Evolutionary conservation across 2,888 invertebrate species (phyloP).

Genomic region (Eledone cirrhosa): DNA sequence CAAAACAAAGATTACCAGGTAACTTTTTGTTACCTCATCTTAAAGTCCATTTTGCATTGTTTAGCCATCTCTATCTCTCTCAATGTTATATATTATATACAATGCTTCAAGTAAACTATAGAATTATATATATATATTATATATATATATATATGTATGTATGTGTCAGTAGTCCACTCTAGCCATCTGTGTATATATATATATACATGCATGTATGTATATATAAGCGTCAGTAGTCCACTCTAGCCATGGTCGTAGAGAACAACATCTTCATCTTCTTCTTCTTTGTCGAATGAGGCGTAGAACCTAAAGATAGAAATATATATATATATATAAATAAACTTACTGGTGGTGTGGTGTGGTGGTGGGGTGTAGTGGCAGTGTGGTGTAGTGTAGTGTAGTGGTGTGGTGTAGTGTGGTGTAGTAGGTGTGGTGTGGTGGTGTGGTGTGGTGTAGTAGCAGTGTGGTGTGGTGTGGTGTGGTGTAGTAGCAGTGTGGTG

Average conservation of each 20-base stretch:
- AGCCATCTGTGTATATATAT: too few species aligned
- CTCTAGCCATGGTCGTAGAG: constrained; percentile 57
- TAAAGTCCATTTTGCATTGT: too few species aligned
- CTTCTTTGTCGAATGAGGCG: constrained; percentile 47
- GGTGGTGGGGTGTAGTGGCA: neutral
- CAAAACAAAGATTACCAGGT: too few species aligned
- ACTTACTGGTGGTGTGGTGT: neutral
- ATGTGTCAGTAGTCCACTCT: neutral
- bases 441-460: too few species aligned
- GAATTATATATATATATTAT: too few species aligned
- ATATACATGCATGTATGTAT: too few species aligned
- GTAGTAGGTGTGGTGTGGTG: neutral
- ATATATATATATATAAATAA: constrained; percentile 1
- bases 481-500: neutral
- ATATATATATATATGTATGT: too few species aligned
- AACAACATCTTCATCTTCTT: constrained; percentile 48
- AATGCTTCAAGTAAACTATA: too few species aligned
- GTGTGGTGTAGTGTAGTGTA: neutral
- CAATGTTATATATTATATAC: too few species aligned
- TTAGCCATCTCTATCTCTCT: too few species aligned
- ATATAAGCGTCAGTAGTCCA: constrained; percentile 30
- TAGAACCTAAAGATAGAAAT: neutral
- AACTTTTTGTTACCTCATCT: too few species aligned
- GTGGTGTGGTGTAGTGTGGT: neutral
- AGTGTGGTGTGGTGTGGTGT: too few species aligned